Base-by-base conservation (phyloP, 2,113 vertebrate species). In the Scomber japonicus region DNA sequence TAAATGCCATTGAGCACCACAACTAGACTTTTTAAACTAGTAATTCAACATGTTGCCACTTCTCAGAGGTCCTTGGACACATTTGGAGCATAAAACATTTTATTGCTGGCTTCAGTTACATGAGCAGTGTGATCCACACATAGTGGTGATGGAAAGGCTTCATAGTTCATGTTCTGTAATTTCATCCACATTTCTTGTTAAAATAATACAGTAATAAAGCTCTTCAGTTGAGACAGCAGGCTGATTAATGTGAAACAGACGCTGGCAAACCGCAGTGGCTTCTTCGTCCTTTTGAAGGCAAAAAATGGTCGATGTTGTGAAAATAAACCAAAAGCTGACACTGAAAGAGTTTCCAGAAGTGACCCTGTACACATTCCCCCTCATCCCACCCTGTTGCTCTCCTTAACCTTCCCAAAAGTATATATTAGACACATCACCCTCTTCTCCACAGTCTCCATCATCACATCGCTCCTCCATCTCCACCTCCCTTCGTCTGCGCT, bases 291-390 rank as follows among this genome's bases (percentile, higher is more conserved):
- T 48, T 12, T 48, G 24, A 61, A 61, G 63, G 48, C 48, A n/a
- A 55, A 67, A 54, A 21, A 66, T 17, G 60, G 62, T 72, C 4
- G n/a, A 56, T n/a, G 35, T 19, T 49, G 68, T 30, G n/a, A 61
- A 60, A 71, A 78, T 49, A 78, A 50, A 73, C 60, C 55, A 70
- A 60, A 57, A n/a, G 11, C 8, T 62, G 49, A 74, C 46, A 31
- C 14, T 19, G 2, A 65, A 49, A 40, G 54, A 40, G 35, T 75
- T 67, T 76, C 73, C 63, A 49, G 31, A 8, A 19, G 24, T 60
- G 74, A 78, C 44, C 74, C 51, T 12, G 24, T 14, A 24, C 35
- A 40, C 35, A 53, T 57, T 61, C 40, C 49, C 48, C 49, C 4
- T 19, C 49, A 16, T n/a, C 9, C 30, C 27, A 54, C 45, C 61